Conservation (phyloP, 1,140 invertebrate species). For the Zophobas morio region DNA sequence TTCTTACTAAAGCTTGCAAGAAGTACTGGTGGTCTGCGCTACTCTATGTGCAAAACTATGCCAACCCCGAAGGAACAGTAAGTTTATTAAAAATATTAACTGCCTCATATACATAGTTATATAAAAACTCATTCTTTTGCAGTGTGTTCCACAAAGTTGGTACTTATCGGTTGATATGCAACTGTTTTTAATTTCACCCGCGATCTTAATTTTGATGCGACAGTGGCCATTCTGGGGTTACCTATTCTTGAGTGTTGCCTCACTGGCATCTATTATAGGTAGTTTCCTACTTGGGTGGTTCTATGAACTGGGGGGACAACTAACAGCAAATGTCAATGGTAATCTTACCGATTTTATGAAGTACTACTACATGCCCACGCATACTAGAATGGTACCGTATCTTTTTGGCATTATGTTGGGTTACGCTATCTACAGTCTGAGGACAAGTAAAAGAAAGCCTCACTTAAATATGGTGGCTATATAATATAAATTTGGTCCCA, state of each 20-base stretch:
- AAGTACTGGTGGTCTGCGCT: slow-evolving; percentile 70
- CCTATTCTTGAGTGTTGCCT: background rate
- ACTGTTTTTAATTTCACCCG: slow-evolving; percentile 31
- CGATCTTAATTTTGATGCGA: slow-evolving; percentile 8
- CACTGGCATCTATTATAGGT: background rate
- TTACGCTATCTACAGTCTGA: slow-evolving; percentile 62
- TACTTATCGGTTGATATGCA: slow-evolving; percentile 37
- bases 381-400: slow-evolving; percentile 71
- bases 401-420: slow-evolving; percentile 73
- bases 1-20: slow-evolving; percentile 64
- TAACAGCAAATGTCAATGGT: slow-evolving; percentile 4
- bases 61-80: slow-evolving; percentile 64
- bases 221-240: slow-evolving; percentile 17
- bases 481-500: background rate
- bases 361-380: slow-evolving; percentile 62
- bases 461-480: background rate
- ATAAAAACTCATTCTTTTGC: background rate
- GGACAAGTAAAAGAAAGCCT: background rate
- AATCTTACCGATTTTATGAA: slow-evolving; percentile 34
- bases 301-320: slow-evolving; percentile 22
- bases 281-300: slow-evolving; percentile 18
- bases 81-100: background rate
- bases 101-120: too few species aligned
- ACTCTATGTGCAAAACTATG: slow-evolving; percentile 70
- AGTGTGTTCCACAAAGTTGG: slow-evolving; percentile 42